Percentiles rank a stretch among this genome's conserved stretches.
These are phyloP conservation scores for Sphenopsis melanotis DNA, from an alignment of 2,797 vertebrate species.

Conservation along the genomic window DNA sequence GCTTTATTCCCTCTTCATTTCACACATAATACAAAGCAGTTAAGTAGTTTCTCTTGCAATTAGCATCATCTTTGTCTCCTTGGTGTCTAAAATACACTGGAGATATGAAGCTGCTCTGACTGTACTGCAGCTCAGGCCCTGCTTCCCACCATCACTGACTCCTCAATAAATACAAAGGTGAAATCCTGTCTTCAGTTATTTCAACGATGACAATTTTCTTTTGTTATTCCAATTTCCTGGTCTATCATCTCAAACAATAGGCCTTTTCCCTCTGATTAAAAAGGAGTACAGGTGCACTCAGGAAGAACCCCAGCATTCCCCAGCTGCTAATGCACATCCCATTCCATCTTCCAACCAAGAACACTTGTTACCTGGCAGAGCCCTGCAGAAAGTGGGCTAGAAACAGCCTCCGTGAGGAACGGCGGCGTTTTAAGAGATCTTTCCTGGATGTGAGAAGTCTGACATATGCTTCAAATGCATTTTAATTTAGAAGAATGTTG, in stretches of 20 bases:
- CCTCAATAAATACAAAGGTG: neutral
- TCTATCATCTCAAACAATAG: neutral
- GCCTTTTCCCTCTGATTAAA: neutral
- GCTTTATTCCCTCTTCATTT: slow-evolving; percentile 27
- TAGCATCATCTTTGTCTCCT: slow-evolving; percentile 52
- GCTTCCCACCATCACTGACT: neutral
- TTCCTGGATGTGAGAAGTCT: slow-evolving; percentile 19
- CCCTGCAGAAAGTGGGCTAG: neutral
- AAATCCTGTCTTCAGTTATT: neutral
- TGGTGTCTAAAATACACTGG: slow-evolving; percentile 7
- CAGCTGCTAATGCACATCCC: neutral
- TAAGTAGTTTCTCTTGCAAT: slow-evolving; percentile 56
- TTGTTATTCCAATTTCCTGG: neutral
- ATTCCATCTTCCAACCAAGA: neutral
- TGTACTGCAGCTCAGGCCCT: neutral
- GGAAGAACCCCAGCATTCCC: neutral
- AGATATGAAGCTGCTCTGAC: neutral
- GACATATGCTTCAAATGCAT: slow-evolving; percentile 46
- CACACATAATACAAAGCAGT: slow-evolving; percentile 35
- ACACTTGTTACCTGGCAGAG: neutral
- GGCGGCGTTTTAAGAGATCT: neutral
- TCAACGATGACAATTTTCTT: neutral
- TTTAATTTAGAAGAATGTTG: slow-evolving; percentile 41
- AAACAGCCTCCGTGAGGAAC: neutral
- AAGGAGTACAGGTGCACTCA: fast-evolving